A percentile compares a stretch with the other conserved stretches of the same genome.
Evolutionary conservation across 2,888 invertebrate species (phyloP).

Genomic region (Branchinecta sandiegonensis): DNA sequence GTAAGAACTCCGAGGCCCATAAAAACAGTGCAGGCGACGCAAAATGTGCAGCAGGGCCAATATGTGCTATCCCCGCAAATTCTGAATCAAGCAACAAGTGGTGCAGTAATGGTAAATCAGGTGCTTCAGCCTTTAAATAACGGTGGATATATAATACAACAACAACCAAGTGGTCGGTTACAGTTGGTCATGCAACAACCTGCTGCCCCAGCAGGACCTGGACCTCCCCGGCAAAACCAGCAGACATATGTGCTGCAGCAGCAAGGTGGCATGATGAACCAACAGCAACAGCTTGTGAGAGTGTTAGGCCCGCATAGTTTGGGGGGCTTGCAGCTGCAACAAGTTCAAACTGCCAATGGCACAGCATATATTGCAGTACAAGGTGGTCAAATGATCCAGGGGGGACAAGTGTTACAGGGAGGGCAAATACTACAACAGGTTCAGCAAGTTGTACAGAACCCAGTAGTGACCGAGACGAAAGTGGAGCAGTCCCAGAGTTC

Average conservation of each 20-base stretch:
- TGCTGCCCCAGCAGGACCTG: conserved; percentile 37
- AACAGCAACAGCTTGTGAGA: conserved; percentile 24
- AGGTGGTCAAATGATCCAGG: conserved; percentile 18
- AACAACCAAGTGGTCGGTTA: conserved; percentile 33
- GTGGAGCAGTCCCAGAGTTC: conserved; percentile 21
- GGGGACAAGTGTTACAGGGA: conserved; percentile 5
- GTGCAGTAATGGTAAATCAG: conserved; percentile 10
- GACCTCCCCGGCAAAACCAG: conserved; percentile 33
- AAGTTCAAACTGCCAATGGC: conserved; percentile 39
- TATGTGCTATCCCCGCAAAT: neutral
- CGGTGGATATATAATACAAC: conserved; percentile 37
- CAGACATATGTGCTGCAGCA: conserved; percentile 42
- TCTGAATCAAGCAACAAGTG: neutral
- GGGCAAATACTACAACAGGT: conserved; percentile 27
- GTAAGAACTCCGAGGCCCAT: neutral
- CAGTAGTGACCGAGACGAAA: conserved; percentile 16
- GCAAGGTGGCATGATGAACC: conserved; percentile 20
- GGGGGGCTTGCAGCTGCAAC: conserved; percentile 35
- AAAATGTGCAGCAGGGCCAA: neutral
- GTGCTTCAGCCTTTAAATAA: conserved; percentile 1
- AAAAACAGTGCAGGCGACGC: neutral
- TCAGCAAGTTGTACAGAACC: conserved; percentile 17
- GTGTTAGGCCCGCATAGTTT: conserved; percentile 22
- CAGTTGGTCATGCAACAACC: conserved; percentile 31
- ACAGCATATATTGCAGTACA: conserved; percentile 37